phyloP scores from a whole-genome alignment of 2,113 vertebrate species.

The Eubucco bourcierii region DNA sequence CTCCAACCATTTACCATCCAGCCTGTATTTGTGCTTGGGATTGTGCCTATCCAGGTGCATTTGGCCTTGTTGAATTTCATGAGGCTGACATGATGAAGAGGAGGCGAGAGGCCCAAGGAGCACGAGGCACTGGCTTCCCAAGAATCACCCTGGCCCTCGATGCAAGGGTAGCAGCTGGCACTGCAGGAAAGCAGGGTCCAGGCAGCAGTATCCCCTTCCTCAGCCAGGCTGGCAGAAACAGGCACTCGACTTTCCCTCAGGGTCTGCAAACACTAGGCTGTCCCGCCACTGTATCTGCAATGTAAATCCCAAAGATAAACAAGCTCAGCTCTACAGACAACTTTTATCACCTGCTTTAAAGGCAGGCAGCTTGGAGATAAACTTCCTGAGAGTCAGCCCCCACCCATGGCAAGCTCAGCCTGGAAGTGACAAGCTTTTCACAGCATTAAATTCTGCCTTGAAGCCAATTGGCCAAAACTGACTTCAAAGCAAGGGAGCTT shows the following conservation, averaged over 20 bases:
- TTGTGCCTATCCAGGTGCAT: too few species aligned
- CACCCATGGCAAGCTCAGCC: not conserved
- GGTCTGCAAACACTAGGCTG: not conserved
- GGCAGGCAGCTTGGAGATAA: not conserved
- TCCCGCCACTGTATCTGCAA: not conserved
- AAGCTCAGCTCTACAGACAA: conserved; percentile 36
- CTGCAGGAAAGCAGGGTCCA: not conserved
- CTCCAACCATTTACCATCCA: too few species aligned
- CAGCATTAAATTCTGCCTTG: not conserved
- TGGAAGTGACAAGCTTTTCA: not conserved
- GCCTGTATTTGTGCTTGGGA: too few species aligned
- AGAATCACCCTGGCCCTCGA: rapidly evolving
- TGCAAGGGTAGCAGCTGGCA: not conserved
- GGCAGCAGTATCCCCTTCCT: not conserved
- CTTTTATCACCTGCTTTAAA: conserved; percentile 59
- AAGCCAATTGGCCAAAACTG: rapidly evolving
- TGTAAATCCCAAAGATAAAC: conserved; percentile 63
- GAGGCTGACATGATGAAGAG: rapidly evolving
- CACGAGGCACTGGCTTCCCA: not conserved
- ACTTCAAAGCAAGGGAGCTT: not conserved
- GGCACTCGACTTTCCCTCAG: not conserved
- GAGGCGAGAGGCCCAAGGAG: rapidly evolving
- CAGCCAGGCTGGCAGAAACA: not conserved
- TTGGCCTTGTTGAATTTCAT: too few species aligned
- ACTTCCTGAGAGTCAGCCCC: not conserved